Evolutionary conservation across 2,888 invertebrate species (phyloP), one percentile per base, ranked within the genome.

Genomic region (Timema cristinae): DNA sequence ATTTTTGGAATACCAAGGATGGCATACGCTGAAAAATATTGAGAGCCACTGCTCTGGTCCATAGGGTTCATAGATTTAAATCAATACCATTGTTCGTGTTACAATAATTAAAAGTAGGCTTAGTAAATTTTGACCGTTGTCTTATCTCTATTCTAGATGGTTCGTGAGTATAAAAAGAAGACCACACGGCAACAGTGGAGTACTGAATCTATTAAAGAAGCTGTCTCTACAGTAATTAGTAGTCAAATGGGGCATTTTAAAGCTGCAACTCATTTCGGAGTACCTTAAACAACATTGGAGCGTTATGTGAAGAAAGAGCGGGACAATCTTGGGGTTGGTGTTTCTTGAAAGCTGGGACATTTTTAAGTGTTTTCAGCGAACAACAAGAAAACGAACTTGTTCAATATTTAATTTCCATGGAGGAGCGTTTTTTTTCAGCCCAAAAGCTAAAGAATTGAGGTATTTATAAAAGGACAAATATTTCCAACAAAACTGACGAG

Each of bases 381-480:
- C 16, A 69, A n/a, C 69, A 61, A 61, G 69, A 61, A 69, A 47
- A 47, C 32, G 69, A 59, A 59, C 61, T 61, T 6, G 69, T 69
- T 48, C 47, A 56, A 16, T 69, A 59, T 50, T 56, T 69, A 47
- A 69, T 56, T 48, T 47, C 69, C 13, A 48, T 69, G 69, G 61
- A 69, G n/a, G 6, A 32, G 13, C 47, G 69, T 13, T n/a, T 69
- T 6, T 69, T 69, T 16, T n/a, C n/a, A 61, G 61, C n/a, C 56
- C 59, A 13, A n/a, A 59, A 56, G 48, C 59, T 11, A 69, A 69
- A 59, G 59, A 85, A 75, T 84, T 85, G 69, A 80, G 85, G 54
- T 84, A 83, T 74, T 77, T 86, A n/a, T 77, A 77, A 82, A 49
- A 77, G 84, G 16, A 83, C 83, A 76, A 84, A 85, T 76, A 84